phyloP scores from a whole-genome alignment of 2,797 vertebrate species.

The Orientallactaga sibirica region DNA sequence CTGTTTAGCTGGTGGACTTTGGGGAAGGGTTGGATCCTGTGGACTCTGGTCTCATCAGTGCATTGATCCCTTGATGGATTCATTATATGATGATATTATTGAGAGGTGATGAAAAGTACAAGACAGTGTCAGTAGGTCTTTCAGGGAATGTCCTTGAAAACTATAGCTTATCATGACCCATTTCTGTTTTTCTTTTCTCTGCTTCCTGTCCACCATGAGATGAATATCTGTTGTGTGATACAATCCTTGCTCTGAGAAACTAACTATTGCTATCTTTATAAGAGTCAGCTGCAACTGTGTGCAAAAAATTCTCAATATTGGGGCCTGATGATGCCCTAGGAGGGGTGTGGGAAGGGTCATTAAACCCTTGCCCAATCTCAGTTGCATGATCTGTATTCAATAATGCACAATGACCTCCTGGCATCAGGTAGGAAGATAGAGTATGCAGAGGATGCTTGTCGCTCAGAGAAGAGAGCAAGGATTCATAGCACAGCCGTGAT shows the following conservation, averaged over 20 bases:
- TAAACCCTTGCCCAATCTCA: no score
- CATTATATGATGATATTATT: neutral
- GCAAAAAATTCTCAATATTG: no score
- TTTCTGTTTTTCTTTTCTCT: neutral
- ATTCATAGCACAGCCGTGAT: neutral
- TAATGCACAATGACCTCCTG: no score
- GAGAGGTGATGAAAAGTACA: neutral
- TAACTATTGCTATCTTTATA: no score
- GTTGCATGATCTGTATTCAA: no score
- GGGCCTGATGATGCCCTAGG: no score
- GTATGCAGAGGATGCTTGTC: fast-evolving
- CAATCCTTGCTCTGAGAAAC: no score
- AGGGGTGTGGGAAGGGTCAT: no score
- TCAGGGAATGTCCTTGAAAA: neutral
- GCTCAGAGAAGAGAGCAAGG: neutral
- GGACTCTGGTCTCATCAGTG: neutral
- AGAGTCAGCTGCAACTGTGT: no score
- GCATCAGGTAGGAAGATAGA: no score
- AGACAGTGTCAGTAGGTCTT: neutral
- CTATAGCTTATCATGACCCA: neutral
- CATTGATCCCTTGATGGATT: neutral
- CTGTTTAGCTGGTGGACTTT: neutral
- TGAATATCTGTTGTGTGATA: no score
- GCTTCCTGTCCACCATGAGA: neutral
- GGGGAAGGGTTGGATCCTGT: neutral